phyloP scores from a whole-genome alignment of 2,113 vertebrate genomes.

The Sarotherodon lohbergeri region DNA sequence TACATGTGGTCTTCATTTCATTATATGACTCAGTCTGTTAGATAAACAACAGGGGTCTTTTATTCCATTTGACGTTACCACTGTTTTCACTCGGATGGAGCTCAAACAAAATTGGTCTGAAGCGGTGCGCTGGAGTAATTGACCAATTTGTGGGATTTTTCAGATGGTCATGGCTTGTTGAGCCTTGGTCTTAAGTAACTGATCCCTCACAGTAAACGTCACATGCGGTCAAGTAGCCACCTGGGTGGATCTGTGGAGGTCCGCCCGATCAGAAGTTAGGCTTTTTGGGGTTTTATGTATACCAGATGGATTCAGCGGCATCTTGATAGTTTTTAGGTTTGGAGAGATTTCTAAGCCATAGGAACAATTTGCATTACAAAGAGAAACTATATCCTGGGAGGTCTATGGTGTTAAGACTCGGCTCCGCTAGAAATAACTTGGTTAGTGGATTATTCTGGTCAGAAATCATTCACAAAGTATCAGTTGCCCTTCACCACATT shows the following conservation, averaged over 20 bases:
- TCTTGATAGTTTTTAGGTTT: constrained; percentile 6
- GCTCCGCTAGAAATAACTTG: constrained; percentile 31
- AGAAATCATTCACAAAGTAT: constrained; percentile 41
- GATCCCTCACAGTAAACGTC: constrained; percentile 52
- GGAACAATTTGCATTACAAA: neutral
- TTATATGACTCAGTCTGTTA: constrained; percentile 68
- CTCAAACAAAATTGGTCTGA: constrained; percentile 50
- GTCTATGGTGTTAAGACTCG: constrained; percentile 17
- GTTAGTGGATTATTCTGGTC: constrained; percentile 33
- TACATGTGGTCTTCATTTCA: constrained; percentile 73
- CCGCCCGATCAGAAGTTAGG: neutral
- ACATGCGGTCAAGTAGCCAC: constrained; percentile 52
- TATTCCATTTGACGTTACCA: constrained; percentile 63
- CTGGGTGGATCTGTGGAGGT: constrained; percentile 29
- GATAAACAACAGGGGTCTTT: constrained; percentile 67
- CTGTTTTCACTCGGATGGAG: constrained; percentile 51
- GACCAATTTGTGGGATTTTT: constrained; percentile 66
- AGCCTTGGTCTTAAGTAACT: constrained; percentile 40
- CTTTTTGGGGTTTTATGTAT: neutral
- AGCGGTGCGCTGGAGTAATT: constrained; percentile 56
- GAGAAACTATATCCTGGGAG: constrained; percentile 30
- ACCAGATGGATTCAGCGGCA: constrained; percentile 17
- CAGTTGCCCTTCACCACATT: constrained; percentile 28
- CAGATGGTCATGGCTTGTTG: constrained; percentile 45
- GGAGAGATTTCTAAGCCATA: neutral